These are phyloP conservation scores for Dusona sp. DNA, from an alignment of 2,888 invertebrate genomes.

Conservation along the genomic window DNA sequence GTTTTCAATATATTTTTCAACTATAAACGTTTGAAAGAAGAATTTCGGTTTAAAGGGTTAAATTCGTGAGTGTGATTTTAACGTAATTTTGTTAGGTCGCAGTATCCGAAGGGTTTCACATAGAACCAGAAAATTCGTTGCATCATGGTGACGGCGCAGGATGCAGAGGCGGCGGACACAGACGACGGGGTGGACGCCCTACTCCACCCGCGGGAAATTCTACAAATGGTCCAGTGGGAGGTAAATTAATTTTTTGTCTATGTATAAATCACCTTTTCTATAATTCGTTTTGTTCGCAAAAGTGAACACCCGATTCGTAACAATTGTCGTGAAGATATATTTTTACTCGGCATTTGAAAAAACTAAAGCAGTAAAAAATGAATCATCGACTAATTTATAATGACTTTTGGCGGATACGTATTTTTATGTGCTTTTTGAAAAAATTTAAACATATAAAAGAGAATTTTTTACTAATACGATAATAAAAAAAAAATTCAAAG, in stretches of 20 bases:
- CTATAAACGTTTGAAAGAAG: neutral
- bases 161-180: conserved; percentile 42
- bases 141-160: conserved; percentile 18
- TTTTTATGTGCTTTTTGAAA: neutral
- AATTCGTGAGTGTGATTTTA: neutral
- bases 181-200: conserved; percentile 44
- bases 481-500: neutral
- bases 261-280: neutral
- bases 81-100: conserved; percentile 35
- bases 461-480: neutral
- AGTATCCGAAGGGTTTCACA: conserved; percentile 30
- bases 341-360: too few relatives aligned
- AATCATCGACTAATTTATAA: too few relatives aligned
- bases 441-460: neutral
- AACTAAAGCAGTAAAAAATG: neutral
- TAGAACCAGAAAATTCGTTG: conserved; percentile 18
- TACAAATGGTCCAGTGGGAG: conserved; percentile 5
- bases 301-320: neutral
- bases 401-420: too few relatives aligned
- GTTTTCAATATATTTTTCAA: neutral
- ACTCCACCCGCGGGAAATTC: conserved; percentile 32
- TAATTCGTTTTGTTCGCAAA: neutral
- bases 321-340: too few relatives aligned
- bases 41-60: neutral
- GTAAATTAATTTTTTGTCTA: neutral